phyloP scores from a whole-genome alignment of 1,140 invertebrate genomes.

The Camponotus floridanus region DNA sequence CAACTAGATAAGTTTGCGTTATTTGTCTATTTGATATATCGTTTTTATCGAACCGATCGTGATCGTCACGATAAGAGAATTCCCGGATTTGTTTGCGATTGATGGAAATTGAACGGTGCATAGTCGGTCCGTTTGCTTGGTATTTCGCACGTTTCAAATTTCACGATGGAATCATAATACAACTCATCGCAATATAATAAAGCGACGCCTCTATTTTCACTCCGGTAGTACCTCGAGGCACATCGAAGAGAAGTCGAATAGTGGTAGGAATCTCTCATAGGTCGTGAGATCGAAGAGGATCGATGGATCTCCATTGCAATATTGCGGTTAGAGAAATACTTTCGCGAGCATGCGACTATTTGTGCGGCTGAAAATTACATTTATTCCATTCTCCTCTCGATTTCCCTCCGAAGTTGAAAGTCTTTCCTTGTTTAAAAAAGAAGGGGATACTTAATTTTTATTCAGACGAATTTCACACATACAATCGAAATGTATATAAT shows the following conservation, averaged over 20 bases:
- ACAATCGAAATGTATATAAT: not conserved
- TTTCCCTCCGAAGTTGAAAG: conserved; percentile 27
- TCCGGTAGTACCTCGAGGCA: conserved; percentile 25
- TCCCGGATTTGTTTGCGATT: not conserved
- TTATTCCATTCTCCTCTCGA: conserved; percentile 20
- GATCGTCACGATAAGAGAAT: not conserved
- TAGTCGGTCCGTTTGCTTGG: not conserved
- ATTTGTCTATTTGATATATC: conserved; percentile 3
- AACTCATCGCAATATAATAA: conserved; percentile 54
- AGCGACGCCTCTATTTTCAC: conserved; percentile 58
- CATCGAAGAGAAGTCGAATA: conserved; percentile 41
- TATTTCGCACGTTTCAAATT: conserved; percentile 52
- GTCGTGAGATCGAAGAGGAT: conserved; percentile 76
- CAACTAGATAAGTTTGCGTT: conserved; percentile 4
- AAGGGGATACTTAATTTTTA: no score
- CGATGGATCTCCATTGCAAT: conserved; percentile 49
- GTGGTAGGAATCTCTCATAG: conserved; percentile 66
- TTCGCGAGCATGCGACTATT: conserved; percentile 49
- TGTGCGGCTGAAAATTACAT: conserved; percentile 51
- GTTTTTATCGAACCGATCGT: not conserved
- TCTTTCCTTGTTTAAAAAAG: not conserved
- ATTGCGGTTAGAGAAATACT: conserved; percentile 56
- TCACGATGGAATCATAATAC: conserved; percentile 13
- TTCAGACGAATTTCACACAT: not conserved
- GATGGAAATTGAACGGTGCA: not conserved